Evolutionary conservation across 35 echinoderm and acorn worm species (phyloP).

Genomic region (Anneissia japonica): DNA sequence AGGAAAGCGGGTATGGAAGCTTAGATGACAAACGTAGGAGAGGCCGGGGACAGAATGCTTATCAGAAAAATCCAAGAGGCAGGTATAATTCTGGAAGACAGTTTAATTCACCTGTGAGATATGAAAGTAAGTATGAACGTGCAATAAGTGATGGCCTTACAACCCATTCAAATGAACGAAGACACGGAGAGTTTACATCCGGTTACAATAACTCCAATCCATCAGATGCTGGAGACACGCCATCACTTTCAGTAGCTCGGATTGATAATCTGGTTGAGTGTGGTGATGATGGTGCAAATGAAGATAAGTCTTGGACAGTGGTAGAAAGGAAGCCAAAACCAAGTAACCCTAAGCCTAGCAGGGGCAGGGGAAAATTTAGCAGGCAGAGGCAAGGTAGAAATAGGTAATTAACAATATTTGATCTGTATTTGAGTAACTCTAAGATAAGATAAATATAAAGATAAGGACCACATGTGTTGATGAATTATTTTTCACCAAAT

Average conservation of each 20-base stretch:
- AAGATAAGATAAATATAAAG: too few species aligned
- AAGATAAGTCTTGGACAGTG: not conserved
- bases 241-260: too few species aligned
- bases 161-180: not conserved
- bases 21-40: not conserved
- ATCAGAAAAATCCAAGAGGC: not conserved
- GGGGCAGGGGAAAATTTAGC: not conserved
- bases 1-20: not conserved
- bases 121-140: not conserved
- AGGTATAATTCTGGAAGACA: not conserved
- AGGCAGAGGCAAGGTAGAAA: not conserved
- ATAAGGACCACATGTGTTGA: too few species aligned
- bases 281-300: not conserved
- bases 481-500: too few species aligned
- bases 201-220: not conserved
- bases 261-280: not conserved
- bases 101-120: not conserved
- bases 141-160: not conserved
- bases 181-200: not conserved
- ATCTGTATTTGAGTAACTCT: too few species aligned
- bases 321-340: not conserved
- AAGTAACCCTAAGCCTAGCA: not conserved
- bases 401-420: too few species aligned
- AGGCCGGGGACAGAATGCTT: not conserved
- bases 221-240: too few species aligned